These are phyloP conservation scores for Paramuricea clavata DNA, from an alignment of 92 coral and sea anemone species.

Conservation along the genomic window DNA sequence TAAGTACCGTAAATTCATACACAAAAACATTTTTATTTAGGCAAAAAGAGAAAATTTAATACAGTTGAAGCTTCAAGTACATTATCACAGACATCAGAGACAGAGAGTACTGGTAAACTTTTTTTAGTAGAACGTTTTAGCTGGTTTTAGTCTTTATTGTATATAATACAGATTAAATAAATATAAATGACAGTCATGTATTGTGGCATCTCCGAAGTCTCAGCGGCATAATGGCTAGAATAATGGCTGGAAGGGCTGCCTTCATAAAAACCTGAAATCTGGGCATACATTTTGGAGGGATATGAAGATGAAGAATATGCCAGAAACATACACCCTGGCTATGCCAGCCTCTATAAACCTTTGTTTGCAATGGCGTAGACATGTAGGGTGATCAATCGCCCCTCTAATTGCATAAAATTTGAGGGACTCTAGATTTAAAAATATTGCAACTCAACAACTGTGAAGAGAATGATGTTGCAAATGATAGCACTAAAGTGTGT, in stretches of 20 bases:
- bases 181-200: neutral
- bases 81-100: neutral
- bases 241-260: neutral
- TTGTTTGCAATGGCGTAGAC: too few species aligned
- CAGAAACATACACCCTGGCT: too few species aligned
- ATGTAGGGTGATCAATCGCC: too few species aligned
- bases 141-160: slow-evolving; percentile 1
- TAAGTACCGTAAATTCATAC: neutral
- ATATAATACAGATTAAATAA: neutral
- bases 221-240: neutral
- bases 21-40: neutral
- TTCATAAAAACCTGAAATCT: too few species aligned
- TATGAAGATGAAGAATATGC: too few species aligned
- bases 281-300: too few species aligned
- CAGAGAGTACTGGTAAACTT: slow-evolving; percentile 5
- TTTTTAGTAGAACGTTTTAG: neutral
- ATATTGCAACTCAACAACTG: neutral
- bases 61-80: slow-evolving; percentile 3
- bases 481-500: neutral
- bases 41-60: slow-evolving; percentile 2
- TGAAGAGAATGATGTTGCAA: slow-evolving; percentile 7
- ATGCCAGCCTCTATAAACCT: too few species aligned
- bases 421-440: too few species aligned
- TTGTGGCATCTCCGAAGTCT: neutral
- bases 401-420: too few species aligned